Base-by-base conservation (phyloP, 1,140 invertebrate species). In the Metaphire vulgaris region DNA sequence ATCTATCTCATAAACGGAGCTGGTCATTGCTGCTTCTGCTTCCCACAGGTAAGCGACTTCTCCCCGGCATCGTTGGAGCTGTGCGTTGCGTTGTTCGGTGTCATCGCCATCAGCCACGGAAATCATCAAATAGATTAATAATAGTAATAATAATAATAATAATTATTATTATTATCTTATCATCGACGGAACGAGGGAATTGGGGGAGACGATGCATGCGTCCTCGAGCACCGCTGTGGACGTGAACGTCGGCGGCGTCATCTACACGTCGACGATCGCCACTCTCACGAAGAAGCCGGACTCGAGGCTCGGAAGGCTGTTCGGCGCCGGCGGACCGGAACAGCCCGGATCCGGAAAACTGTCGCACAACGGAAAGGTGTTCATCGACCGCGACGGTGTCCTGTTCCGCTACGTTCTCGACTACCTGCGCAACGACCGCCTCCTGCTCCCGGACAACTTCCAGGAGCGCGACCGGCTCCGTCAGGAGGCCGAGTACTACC, bases 361-460 rank as follows among this genome's bases (percentile, higher is more conserved):
- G 32, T 34, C 72, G 16, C 34, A 28, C 81, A 1, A 80, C 78
- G 66, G 95, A 97, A 96, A 86, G 95, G 95, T 0, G 82, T 99
- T 99, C 87, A 90, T 99, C 80, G 97, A 99, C 87, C 90, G 97
- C 34, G 97, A 99, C 86, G 97, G 97, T 1, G 94, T 97, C 0
- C 90, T 99, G n/a, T 99, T 99, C 88, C 28, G 74, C 78, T 99
- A 98, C 86, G 91, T 99, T 66, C 88, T 99, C 76, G 97, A 99
- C 87, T 99, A 91, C 86, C 89, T 99, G 72, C 90, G 97, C 72
- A 95, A 96, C 87, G 90, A 93, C 81, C 91, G 91, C 76, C 88
- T 99, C 26, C 89, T 94, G 16, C 88, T 99, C 76, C 97, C 97
- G 0, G 96, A 99, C 82, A 95, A 94, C 80, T 99, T 99, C 86